phyloP scores from a whole-genome alignment of 2,888 invertebrate species.

The Timandra comae region DNA sequence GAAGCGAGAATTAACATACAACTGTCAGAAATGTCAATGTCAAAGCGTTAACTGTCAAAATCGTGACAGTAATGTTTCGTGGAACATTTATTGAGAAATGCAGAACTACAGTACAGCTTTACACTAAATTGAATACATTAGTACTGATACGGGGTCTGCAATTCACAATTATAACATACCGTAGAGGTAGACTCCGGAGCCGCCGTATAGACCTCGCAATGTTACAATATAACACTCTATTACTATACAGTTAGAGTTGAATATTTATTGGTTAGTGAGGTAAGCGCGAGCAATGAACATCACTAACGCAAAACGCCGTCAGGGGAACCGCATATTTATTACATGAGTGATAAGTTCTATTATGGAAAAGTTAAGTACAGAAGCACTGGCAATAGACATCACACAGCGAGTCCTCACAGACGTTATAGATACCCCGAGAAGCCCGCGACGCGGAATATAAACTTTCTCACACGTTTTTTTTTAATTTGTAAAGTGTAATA shows the following conservation, averaged over 20 bases:
- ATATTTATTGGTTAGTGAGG: too few relatives aligned
- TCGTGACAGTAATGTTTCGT: slow-evolving; percentile 2
- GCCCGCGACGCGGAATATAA: slow-evolving; percentile 35
- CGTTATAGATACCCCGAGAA: slow-evolving; percentile 43
- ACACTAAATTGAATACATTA: too few relatives aligned
- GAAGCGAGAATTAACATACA: slow-evolving; percentile 7
- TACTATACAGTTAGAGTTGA: too few relatives aligned
- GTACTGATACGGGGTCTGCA: not conserved
- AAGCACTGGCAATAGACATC: slow-evolving; percentile 50
- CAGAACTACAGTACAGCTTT: not conserved
- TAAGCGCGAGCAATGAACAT: too few relatives aligned
- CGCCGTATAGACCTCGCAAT: too few relatives aligned
- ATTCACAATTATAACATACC: slow-evolving; percentile 8
- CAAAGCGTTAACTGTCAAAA: slow-evolving; percentile 9
- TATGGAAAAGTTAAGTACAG: slow-evolving; percentile 38
- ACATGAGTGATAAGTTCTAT: slow-evolving; percentile 9
- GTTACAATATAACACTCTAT: too few relatives aligned
- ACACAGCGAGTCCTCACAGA: slow-evolving; percentile 59
- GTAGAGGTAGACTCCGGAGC: slow-evolving; percentile 1
- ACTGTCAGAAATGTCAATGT: slow-evolving; percentile 13
- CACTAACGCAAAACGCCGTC: slow-evolving; percentile 1
- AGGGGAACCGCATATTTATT: too few relatives aligned
- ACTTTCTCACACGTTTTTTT: too few relatives aligned
- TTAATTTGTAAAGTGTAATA: too few relatives aligned
- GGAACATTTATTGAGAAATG: slow-evolving; percentile 5